Evolutionary conservation across 2,113 vertebrate genomes (phyloP), one percentile per base, ranked within the genome.

Genomic region (Cryptomyrus ogoouensis): DNA sequence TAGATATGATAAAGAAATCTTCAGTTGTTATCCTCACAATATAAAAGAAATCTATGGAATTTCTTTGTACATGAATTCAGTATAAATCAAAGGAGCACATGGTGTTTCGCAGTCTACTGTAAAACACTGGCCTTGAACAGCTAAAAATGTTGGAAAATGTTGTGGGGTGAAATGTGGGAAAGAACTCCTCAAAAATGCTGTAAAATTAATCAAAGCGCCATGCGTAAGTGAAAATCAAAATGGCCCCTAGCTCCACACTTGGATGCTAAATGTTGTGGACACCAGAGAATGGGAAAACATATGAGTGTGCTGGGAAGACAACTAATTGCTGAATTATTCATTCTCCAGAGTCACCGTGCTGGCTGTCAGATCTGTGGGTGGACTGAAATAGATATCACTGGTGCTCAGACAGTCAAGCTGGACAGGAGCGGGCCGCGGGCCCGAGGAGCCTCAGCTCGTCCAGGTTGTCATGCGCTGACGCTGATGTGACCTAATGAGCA

Each of bases 401-500:
- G 91, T 92, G 92, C 92, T 87, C 88, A 91, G 94, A 93, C 93
- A 19, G 52, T 87, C 39, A 87, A 86, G 90, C 66, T 93, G 92
- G 27, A 66, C 91, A 90, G 93, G 93, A 90, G 89, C 62, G 53
- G 89, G 58, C 90, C 52, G 5, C 13, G 93, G 94, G 94, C 88
- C 91, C 92, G 91, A 92, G 94, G 93, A 94, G 94, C 93, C 91
- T 95, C 92, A 94, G 95, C 94, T 95, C 93, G 93, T 94, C 94
- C 94, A 84, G 92, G 90, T 95, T 96, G 96, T 95, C 95, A 96
- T 93, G 92, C 91, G 92, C 92, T 96, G 96, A 96, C 91, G 93
- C 94, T 96, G 96, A 96, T 97, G 96, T 93, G 92, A 90, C 92
- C 94, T 96, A 97, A 97, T 94, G 94, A 97, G 96, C 93, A 91